phyloP scores from a whole-genome alignment of 2,797 vertebrate species.

The Perodicticus potto region DNA sequence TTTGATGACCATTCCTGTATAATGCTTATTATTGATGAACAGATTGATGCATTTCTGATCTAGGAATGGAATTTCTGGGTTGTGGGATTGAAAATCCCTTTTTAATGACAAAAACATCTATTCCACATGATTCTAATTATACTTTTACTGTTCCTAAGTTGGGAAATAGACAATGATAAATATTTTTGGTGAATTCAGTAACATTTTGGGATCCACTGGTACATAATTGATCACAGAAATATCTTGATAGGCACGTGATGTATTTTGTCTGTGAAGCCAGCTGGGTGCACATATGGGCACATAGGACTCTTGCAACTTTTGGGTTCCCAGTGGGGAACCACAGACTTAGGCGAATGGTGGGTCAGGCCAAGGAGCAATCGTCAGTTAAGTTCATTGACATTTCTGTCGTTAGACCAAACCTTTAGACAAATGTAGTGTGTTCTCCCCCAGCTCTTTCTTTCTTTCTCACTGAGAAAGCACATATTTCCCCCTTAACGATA shows the following conservation, averaged over 20 bases:
- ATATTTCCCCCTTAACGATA: background rate
- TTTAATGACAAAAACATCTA: constrained; percentile 61
- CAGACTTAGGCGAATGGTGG: background rate
- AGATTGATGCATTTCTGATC: constrained; percentile 45
- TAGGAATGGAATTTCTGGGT: constrained; percentile 65
- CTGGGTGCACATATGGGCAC: background rate
- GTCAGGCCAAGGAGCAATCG: background rate
- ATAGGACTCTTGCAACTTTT: background rate
- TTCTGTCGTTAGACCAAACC: background rate
- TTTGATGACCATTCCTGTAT: background rate
- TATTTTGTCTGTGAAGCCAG: background rate
- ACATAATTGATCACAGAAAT: constrained; percentile 17
- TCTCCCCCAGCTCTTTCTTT: background rate
- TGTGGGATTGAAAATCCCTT: constrained; percentile 42
- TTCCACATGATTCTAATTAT: constrained; percentile 69
- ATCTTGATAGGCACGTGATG: background rate
- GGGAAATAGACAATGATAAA: constrained; percentile 37
- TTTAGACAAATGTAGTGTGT: background rate
- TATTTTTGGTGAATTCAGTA: constrained; percentile 49
- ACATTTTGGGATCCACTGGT: background rate
- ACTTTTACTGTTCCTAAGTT: constrained; percentile 24
- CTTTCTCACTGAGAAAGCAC: background rate
- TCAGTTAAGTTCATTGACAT: background rate
- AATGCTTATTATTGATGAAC: background rate
- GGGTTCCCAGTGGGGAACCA: background rate